These are phyloP conservation scores for Palythoa caribaeorum DNA, from an alignment of 92 coral and sea anemone species.

Conservation along the genomic window DNA sequence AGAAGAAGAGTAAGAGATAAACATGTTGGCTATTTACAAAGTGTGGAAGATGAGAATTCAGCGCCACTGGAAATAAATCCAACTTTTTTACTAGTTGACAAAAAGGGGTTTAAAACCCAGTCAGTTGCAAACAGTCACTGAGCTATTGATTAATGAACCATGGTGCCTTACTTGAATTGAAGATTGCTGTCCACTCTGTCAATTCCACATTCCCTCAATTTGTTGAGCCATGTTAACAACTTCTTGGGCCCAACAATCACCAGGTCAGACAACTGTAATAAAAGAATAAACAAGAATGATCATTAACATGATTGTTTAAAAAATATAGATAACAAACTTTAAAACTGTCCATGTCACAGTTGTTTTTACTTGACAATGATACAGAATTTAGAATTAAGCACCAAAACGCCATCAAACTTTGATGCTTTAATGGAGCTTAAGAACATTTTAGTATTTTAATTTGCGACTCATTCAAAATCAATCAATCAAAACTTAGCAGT, in stretches of 20 bases:
- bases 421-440: too few relatives aligned
- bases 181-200: constrained; percentile 23
- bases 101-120: not conserved
- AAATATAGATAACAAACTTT: not conserved
- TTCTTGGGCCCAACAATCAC: constrained; percentile 69
- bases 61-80: too few relatives aligned
- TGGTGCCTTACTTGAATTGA: constrained; percentile 8
- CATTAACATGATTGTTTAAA: not conserved
- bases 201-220: constrained; percentile 6
- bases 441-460: too few relatives aligned
- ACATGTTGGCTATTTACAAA: not conserved
- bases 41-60: not conserved
- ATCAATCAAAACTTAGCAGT: too few relatives aligned
- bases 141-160: not conserved
- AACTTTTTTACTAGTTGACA: not conserved
- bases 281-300: not conserved
- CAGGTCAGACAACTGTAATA: constrained; percentile 12
- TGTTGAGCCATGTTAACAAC: constrained; percentile 61
- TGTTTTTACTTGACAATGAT: too few relatives aligned
- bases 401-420: too few relatives aligned
- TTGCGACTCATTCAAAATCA: too few relatives aligned
- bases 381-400: too few relatives aligned
- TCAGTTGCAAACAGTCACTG: not conserved
- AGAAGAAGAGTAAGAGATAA: too few relatives aligned
- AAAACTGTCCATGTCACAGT: not conserved